Percentiles rank a stretch among this genome's conserved stretches.
phyloP scores from a whole-genome alignment of 2,797 vertebrate species.

The Thamnophis elegans region DNA sequence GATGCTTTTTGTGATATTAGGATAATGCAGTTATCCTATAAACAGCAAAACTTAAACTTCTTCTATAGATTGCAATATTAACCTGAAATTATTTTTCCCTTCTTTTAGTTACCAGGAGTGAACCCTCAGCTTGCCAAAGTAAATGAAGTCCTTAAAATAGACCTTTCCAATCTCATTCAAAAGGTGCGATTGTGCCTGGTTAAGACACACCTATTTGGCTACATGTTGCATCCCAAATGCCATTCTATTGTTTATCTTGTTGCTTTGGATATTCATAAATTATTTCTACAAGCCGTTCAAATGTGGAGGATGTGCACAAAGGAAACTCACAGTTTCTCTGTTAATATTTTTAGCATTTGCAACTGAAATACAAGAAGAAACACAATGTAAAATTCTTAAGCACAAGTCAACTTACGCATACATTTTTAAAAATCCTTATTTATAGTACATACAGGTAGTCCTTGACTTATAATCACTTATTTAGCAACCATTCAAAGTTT shows the following conservation, averaged over 20 bases:
- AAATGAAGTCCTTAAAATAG: conserved; percentile 78
- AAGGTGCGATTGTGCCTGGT: conserved; percentile 71
- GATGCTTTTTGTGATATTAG: not conserved
- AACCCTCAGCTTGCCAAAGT: conserved; percentile 76
- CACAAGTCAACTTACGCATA: not conserved
- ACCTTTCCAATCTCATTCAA: conserved; percentile 81
- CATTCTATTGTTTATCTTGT: not conserved
- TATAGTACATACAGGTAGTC: not conserved
- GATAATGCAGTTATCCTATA: not conserved
- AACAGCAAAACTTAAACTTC: conserved; percentile 10
- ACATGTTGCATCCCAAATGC: not conserved
- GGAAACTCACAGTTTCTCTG: not conserved
- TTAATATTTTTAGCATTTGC: not conserved
- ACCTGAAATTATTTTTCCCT: conserved; percentile 22
- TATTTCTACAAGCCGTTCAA: not conserved
- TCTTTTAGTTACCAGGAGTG: conserved; percentile 80
- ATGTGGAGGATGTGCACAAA: not conserved
- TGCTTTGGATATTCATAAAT: not conserved
- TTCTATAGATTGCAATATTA: not conserved
- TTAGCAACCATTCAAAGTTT: not conserved
- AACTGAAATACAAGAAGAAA: not conserved
- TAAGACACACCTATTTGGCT: not conserved
- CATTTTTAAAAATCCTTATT: not conserved
- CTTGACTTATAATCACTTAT: not conserved
- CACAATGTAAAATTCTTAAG: not conserved